Percentiles rank a stretch among this genome's conserved stretches.
These are phyloP conservation scores for Herpetotheres cachinnans DNA, from an alignment of 2,113 vertebrate genomes.

Conservation along the genomic window DNA sequence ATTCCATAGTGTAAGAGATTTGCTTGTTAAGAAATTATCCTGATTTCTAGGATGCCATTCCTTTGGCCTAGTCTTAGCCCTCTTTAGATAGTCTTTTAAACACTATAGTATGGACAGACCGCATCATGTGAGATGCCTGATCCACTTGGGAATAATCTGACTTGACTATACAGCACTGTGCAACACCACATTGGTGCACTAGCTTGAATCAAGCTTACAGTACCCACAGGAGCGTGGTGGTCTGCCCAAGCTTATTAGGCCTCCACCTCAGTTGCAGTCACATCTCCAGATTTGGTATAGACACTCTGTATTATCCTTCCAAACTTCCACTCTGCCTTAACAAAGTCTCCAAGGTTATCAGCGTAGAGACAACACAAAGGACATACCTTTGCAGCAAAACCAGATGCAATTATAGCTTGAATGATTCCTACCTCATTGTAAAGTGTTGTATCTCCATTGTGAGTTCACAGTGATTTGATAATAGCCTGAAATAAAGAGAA, in stretches of 20 bases:
- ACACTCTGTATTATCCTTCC: neutral
- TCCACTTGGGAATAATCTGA: neutral
- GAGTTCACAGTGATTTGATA: neutral
- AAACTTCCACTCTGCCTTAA: neutral
- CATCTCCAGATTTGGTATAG: neutral
- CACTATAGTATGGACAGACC: neutral
- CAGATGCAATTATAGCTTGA: neutral
- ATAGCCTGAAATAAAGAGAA: neutral
- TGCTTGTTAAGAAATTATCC: neutral
- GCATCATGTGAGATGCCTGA: neutral
- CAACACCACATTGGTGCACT: neutral
- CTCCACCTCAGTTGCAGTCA: neutral
- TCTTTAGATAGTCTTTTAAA: neutral
- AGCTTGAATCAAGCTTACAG: neutral
- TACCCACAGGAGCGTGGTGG: neutral
- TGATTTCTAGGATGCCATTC: neutral
- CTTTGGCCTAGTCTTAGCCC: neutral
- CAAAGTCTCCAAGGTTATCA: neutral
- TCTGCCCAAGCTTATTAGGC: neutral
- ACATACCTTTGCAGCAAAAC: neutral
- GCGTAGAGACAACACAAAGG: neutral
- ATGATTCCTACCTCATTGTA: neutral
- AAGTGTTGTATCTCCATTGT: fast-evolving
- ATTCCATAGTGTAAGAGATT: neutral
- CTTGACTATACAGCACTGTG: neutral